Percentiles rank a stretch among this genome's conserved stretches.
These are phyloP conservation scores for Coecobrya sp. DNA, from an alignment of 2,888 invertebrate species.

Conservation along the genomic window DNA sequence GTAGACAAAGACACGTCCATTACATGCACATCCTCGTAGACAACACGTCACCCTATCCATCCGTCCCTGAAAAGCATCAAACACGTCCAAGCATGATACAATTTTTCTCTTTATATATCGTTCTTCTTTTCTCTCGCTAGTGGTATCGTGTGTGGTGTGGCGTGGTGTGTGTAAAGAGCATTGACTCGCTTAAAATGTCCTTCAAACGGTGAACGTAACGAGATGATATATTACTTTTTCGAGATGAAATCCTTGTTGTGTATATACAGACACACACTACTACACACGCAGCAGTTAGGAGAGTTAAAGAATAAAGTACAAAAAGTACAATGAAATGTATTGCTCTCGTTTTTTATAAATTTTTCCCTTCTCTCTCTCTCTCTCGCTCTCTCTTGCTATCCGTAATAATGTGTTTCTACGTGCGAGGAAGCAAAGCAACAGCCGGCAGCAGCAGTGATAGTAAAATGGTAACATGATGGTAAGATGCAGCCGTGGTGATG, in stretches of 20 bases:
- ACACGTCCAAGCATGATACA: constrained; percentile 49
- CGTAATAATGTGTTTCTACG: neutral
- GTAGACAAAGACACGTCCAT: constrained; percentile 29
- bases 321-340: constrained; percentile 25
- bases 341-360: constrained; percentile 8
- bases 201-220: constrained; percentile 72
- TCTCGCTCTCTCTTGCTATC: neutral
- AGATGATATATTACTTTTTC: constrained; percentile 75
- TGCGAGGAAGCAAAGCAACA: constrained; percentile 26
- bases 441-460: constrained; percentile 45
- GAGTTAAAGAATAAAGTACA: constrained; percentile 13
- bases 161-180: constrained; percentile 50
- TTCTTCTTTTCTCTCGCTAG: neutral
- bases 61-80: constrained; percentile 63
- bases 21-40: constrained; percentile 39
- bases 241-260: constrained; percentile 58
- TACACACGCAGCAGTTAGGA: constrained; percentile 17
- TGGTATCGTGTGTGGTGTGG: constrained; percentile 38
- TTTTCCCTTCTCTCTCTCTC: neutral
- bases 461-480: constrained; percentile 36
- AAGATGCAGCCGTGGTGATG: constrained; percentile 8
- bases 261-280: constrained; percentile 3
- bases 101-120: neutral
- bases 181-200: constrained; percentile 70
- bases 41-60: constrained; percentile 46